Base-by-base conservation (phyloP, 2,797 vertebrate species). In the Enteromius mattozi region DNA sequence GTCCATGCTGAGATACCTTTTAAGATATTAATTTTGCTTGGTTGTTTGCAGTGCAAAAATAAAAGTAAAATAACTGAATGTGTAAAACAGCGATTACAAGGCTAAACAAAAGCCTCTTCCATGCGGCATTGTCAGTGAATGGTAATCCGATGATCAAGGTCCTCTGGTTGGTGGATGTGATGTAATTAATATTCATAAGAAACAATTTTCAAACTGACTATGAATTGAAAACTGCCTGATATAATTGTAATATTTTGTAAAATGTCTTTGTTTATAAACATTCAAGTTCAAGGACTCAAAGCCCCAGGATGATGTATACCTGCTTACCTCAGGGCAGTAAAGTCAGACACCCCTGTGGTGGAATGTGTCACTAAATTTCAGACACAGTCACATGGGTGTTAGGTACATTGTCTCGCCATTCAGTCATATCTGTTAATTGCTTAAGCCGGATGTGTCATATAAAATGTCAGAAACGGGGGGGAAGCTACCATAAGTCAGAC, bases 281-380 rank as follows among this genome's bases (percentile, higher is more conserved):
- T 47, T 1, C 16, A 49, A 7, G 24, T 72, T 49, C 5, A 47
- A n/a, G n/a, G n/a, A 85, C 74, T 56, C 69, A 84, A 77, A 68
- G 84, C 70, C 33, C 68, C 40, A n/a, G 66, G 16, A 13, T 61
- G 27, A 54, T 49, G 63, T 65, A 27, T 45, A 54, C 76, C 74
- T 35, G 27, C 54, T 86, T 30, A 78, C 82, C 37, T 75, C 24
- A 10, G 56, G 80, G 37, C 78, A 81, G 16, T 42, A 19, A 68
- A 87, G 70, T 80, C 88, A 81, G 75, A 87, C 84, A 80, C 47
- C 63, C 76, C 66, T 69, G 69, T 30, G 82, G 59, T 83, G 71
- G 87, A 88, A 85, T 87, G 85, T 87, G 79, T 89, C 86, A 88
- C 83, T 13, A 24, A 76, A 49, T 77, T 83, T 78, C 75, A 85